Percentiles rank a stretch among this genome's conserved stretches.
Conservation (phyloP, 2,797 vertebrate species). For the Phrynocephalus vlangalii region DNA sequence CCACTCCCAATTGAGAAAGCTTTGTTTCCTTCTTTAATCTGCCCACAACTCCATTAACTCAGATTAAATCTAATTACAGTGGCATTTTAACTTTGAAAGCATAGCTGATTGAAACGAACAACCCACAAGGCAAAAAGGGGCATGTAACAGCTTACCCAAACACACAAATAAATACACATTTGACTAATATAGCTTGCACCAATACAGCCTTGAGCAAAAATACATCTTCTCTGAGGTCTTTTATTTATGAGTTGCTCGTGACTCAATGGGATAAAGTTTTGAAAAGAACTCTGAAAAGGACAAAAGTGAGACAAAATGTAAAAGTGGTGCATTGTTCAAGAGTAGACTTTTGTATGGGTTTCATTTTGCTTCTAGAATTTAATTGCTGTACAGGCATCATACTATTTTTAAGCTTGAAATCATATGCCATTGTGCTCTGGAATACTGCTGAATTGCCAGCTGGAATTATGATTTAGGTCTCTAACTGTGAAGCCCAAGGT, state of each 20-base stretch:
- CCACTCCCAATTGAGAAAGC: constrained; percentile 21
- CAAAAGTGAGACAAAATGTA: background rate
- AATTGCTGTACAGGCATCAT: background rate
- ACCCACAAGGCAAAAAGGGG: constrained; percentile 13
- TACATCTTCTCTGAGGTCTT: background rate
- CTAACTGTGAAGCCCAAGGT: too few relatives aligned
- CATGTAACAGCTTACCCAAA: background rate
- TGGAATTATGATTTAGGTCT: too few relatives aligned
- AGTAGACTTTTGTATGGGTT: background rate
- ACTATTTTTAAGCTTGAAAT: background rate
- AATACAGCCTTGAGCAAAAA: constrained; percentile 4
- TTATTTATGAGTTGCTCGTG: background rate
- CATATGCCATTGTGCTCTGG: background rate
- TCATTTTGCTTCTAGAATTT: background rate
- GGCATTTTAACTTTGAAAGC: constrained; percentile 47
- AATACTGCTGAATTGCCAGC: too few relatives aligned
- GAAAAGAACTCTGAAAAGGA: background rate
- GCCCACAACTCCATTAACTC: constrained; percentile 41
- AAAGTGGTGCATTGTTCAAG: background rate
- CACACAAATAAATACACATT: constrained; percentile 31
- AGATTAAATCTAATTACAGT: constrained; percentile 47
- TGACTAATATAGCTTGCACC: constrained; percentile 8
- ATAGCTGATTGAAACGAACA: constrained; percentile 42
- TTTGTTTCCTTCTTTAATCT: constrained; percentile 42
- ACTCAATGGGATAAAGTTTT: background rate